A percentile compares a stretch with the other conserved stretches of the same genome.
Evolutionary conservation across 2,113 vertebrate genomes (phyloP).

Genomic region (Marcusenius ussheri): DNA sequence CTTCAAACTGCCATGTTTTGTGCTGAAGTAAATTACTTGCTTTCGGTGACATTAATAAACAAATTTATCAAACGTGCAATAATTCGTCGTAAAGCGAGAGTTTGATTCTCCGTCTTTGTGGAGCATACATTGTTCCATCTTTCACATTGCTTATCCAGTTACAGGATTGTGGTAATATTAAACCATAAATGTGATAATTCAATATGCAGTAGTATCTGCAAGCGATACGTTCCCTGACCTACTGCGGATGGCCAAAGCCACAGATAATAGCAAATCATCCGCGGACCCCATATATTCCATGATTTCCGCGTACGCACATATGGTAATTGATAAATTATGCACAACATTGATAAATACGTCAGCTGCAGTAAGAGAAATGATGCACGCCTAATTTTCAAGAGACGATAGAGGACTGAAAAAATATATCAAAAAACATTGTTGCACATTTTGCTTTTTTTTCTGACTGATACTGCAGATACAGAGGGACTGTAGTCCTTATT

Average conservation of each 20-base stretch:
- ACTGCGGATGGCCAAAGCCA: not conserved
- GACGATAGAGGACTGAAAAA: not conserved
- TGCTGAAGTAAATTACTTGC: not conserved
- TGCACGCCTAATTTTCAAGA: not conserved
- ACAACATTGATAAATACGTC: not conserved
- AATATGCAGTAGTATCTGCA: not conserved
- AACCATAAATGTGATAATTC: not conserved
- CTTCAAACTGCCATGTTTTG: not conserved
- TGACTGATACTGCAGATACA: not conserved
- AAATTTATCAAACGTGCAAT: not conserved
- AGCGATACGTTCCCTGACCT: not conserved
- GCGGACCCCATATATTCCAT: not conserved
- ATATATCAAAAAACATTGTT: not conserved
- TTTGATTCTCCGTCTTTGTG: not conserved
- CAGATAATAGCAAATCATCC: not conserved
- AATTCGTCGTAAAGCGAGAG: not conserved
- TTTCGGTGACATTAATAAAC: not conserved
- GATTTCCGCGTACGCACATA: not conserved
- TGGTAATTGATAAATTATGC: not conserved
- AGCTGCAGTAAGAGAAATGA: not conserved
- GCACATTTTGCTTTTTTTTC: not conserved
- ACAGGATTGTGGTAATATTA: not conserved
- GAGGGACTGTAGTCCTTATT: not conserved
- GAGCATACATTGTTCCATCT: not conserved
- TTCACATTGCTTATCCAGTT: not conserved